Evolutionary conservation across 2,888 invertebrate species (phyloP).

Genomic region (Caenorhabditis becei): DNA sequence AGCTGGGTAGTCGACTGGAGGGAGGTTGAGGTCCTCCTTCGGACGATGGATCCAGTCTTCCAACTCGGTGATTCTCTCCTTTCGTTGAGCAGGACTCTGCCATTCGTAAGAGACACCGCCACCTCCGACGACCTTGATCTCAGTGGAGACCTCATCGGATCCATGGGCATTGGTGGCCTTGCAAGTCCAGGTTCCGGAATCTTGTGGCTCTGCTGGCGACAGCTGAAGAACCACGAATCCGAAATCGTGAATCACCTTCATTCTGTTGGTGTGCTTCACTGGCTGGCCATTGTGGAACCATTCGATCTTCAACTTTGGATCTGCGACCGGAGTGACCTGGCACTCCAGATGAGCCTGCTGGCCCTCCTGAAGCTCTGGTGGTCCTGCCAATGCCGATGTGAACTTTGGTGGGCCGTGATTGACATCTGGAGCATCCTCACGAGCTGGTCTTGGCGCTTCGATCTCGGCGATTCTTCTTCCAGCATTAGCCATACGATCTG

Average conservation of each 20-base stretch:
- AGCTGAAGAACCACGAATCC: constrained; percentile 95
- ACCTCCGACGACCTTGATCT: constrained; percentile 74
- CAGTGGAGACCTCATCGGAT: constrained; percentile 87
- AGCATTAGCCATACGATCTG: constrained; percentile 90
- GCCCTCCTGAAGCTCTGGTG: constrained; percentile 92
- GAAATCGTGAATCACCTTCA: constrained; percentile 89
- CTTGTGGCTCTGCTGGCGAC: constrained; percentile 91
- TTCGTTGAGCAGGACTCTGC: constrained; percentile 78
- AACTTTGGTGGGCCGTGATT: constrained; percentile 89
- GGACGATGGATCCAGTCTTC: constrained; percentile 91
- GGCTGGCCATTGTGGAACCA: constrained; percentile 89
- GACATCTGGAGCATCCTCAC: constrained; percentile 85
- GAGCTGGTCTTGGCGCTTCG: constrained; percentile 74
- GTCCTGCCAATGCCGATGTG: constrained; percentile 88
- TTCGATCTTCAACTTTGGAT: constrained; percentile 85
- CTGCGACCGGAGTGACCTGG: constrained; percentile 92
- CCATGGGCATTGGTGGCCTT: constrained; percentile 94
- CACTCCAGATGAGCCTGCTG: constrained; percentile 97
- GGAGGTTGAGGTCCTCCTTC: constrained; percentile 76
- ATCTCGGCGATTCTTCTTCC: constrained; percentile 84
- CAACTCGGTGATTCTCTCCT: constrained; percentile 91
- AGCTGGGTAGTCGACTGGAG: constrained; percentile 82
- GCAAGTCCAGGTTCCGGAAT: constrained; percentile 91
- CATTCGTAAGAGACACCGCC: constrained; percentile 80
- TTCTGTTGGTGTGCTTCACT: constrained; percentile 85